Evolutionary conservation across 1,140 invertebrate genomes (phyloP).

Genomic region (Homalodisca vitripennis): DNA sequence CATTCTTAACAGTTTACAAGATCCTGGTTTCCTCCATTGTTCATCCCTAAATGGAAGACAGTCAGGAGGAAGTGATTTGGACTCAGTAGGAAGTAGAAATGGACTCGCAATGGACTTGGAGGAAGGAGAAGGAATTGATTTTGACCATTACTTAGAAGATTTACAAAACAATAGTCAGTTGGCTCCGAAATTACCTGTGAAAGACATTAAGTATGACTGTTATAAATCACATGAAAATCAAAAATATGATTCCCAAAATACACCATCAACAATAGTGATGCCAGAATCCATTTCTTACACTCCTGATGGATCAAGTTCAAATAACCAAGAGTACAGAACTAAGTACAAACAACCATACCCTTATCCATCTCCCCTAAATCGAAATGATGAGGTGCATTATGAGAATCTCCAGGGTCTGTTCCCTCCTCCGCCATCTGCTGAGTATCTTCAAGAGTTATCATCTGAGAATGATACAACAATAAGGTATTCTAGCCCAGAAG

Average conservation of each 20-base stretch:
- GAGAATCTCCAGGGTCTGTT: conserved; percentile 42
- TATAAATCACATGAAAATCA: conserved; percentile 13
- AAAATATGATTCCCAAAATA: conserved; percentile 8
- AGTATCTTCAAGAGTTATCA: conserved; percentile 24
- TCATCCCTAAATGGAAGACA: conserved; percentile 61
- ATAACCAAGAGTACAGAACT: conserved; percentile 12
- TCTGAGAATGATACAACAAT: conserved; percentile 16
- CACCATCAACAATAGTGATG: not conserved
- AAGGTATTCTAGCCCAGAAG: conserved; percentile 17
- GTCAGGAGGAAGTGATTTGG: conserved; percentile 57
- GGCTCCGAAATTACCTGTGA: conserved; percentile 46
- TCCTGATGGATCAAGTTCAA: conserved; percentile 4
- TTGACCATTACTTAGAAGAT: conserved; percentile 65
- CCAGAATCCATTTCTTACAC: not conserved
- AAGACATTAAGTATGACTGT: conserved; percentile 43
- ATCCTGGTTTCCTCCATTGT: conserved; percentile 43
- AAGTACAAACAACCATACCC: conserved; percentile 9
- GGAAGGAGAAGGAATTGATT: conserved; percentile 55
- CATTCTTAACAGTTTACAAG: conserved; percentile 51
- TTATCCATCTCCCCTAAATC: conserved; percentile 28
- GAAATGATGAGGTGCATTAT: conserved; percentile 44
- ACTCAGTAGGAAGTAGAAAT: conserved; percentile 45
- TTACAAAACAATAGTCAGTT: conserved; percentile 54
- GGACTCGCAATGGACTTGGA: conserved; percentile 38
- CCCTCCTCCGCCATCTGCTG: conserved; percentile 35